These are phyloP conservation scores for Epinephelus lanceolatus DNA, from an alignment of 2,113 vertebrate genomes.

Conservation along the genomic window DNA sequence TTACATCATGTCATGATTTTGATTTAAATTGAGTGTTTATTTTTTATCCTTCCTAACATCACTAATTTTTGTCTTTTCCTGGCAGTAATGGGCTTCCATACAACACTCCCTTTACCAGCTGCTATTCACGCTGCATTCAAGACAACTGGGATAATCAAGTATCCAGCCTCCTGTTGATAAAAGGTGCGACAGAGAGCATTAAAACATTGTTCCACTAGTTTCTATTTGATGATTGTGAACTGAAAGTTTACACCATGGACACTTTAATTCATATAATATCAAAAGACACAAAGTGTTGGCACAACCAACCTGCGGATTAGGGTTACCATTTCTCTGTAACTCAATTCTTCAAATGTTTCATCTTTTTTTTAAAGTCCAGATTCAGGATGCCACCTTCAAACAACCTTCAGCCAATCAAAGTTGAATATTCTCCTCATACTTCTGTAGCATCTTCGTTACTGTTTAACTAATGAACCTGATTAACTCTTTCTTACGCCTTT, in stretches of 20 bases:
- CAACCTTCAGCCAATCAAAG: no score
- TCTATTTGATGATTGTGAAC: not conserved
- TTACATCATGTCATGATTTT: not conserved
- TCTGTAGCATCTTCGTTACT: no score
- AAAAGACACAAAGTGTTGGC: conserved; percentile 4
- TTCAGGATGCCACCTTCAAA: no score
- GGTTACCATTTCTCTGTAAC: not conserved
- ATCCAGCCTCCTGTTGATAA: not conserved
- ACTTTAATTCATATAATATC: not conserved
- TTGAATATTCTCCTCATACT: no score
- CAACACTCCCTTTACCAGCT: not conserved
- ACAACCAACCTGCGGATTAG: not conserved
- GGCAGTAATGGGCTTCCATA: not conserved
- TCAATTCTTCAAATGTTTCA: not conserved
- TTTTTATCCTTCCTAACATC: not conserved
- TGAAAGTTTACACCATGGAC: not conserved
- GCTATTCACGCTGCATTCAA: conserved; percentile 2
- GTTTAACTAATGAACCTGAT: no score
- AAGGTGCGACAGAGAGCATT: not conserved
- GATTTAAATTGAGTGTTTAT: not conserved
- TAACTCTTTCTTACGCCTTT: not conserved
- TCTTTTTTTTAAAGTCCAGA: not conserved
- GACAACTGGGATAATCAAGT: not conserved
- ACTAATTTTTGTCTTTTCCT: not conserved
- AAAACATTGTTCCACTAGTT: not conserved